Percentiles rank a stretch among this genome's conserved stretches.
These are phyloP conservation scores for Diadema setosum DNA, from an alignment of 35 echinoderm and acorn worm genomes.

Conservation along the genomic window DNA sequence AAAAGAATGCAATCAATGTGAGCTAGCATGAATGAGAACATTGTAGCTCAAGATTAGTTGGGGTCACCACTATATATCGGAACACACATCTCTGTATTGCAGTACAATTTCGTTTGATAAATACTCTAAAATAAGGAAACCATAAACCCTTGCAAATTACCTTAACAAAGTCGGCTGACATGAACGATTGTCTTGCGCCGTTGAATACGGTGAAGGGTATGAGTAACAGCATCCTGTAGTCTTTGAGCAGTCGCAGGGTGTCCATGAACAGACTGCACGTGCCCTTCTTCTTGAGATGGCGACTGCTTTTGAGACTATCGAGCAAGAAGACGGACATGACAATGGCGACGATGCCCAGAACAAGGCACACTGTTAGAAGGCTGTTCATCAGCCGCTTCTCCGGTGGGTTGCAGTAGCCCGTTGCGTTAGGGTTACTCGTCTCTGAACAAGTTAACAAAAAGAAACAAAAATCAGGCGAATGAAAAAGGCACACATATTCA, in stretches of 20 bases:
- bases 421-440: not conserved
- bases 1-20: not conserved
- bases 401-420: slow-evolving; percentile 50
- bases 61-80: not conserved
- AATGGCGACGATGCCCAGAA: slow-evolving; percentile 51
- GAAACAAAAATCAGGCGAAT: too few relatives aligned
- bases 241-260: slow-evolving; percentile 50
- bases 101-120: not conserved
- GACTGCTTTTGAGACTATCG: slow-evolving; percentile 35
- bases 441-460: too few relatives aligned
- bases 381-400: slow-evolving; percentile 37
- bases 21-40: not conserved
- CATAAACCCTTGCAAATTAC: too few relatives aligned
- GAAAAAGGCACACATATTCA: too few relatives aligned
- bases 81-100: not conserved
- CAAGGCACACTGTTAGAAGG: slow-evolving; percentile 45
- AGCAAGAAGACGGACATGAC: slow-evolving; percentile 37
- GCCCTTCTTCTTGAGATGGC: not conserved
- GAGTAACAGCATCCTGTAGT: slow-evolving; percentile 46
- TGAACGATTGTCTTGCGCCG: slow-evolving; percentile 83
- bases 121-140: too few relatives aligned
- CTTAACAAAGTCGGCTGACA: slow-evolving; percentile 79
- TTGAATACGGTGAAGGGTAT: slow-evolving; percentile 84
- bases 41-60: not conserved
- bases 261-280: slow-evolving; percentile 51